Base-by-base conservation (phyloP, 2,113 vertebrate genomes). In the Lophotis ruficrista region DNA sequence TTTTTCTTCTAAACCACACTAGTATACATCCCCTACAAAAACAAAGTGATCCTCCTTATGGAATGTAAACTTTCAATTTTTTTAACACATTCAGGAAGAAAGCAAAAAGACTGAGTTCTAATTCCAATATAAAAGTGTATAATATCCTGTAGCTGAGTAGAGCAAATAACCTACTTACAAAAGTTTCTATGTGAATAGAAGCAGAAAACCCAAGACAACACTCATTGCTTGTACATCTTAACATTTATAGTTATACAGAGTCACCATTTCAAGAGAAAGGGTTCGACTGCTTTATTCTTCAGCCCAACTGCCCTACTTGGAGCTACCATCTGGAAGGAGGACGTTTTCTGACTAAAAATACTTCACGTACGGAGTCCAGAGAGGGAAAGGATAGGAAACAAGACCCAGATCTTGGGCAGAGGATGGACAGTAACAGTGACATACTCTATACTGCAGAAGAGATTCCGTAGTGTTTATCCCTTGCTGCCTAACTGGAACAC, bases 271-370 rank as follows among this genome's bases (percentile, higher is more conserved):
- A 62, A 78, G 35, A 84, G 27, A 71, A 78, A 71, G 9, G 8
- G 30, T 61, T 57, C 5, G 8, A 43, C 30, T 57, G 56, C 69
- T 94, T 84, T 72, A 76, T 38, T 79, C 38, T 75, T 89, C 87
- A 92, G 53, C 57, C 64, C 65, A 85, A 69, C 33, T 91, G 87
- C 66, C 85, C 94, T 93, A 88, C 82, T 87, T 96, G 88, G 1
- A 72, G 81, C 61, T 76, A 48, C 73, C 68, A 79, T 47, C 70
- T 88, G 87, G 82, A 95, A 94, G 54, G 37, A 91, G 84, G 70
- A 65, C 94, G 85, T 79, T 69, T 83, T 72, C 53, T 1, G 2
- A 72, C 83, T 92, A 90, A 94, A 95, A 89, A 79, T 85, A 80
- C 25, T 79, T 70, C 41, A 79, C 1, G 2, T 30, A 35, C 68